These are phyloP conservation scores for Heliconius aoede DNA, from an alignment of 2,888 invertebrate species.

Conservation along the genomic window DNA sequence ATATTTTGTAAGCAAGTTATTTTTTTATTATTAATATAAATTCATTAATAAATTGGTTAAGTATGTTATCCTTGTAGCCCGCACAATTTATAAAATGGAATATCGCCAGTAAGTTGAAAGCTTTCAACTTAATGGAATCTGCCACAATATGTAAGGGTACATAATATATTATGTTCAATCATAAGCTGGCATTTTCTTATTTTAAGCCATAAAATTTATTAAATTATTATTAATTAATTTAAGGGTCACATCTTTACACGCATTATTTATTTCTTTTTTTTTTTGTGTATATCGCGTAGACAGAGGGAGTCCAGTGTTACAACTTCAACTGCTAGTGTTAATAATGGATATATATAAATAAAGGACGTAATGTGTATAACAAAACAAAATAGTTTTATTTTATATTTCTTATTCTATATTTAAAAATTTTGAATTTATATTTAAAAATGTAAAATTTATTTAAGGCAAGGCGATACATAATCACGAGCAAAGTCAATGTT, in stretches of 20 bases:
- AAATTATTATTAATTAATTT: no score
- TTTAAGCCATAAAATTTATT: background rate
- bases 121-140: constrained; percentile 53
- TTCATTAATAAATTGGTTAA: constrained; percentile 44
- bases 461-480: background rate
- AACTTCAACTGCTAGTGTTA: background rate
- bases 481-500: background rate
- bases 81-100: constrained; percentile 53
- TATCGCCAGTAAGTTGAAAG: constrained; percentile 61
- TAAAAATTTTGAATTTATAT: no score
- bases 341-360: background rate
- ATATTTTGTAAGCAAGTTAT: no score
- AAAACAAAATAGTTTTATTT: no score
- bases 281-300: no score
- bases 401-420: no score
- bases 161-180: background rate
- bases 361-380: background rate
- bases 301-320: no score
- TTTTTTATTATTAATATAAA: no score
- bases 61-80: constrained; percentile 45
- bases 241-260: no score
- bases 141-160: constrained; percentile 36
- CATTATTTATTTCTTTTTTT: no score
- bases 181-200: background rate
- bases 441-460: no score